Conservation (phyloP, 2,113 vertebrate genomes). For the Thamnophis sirtalis region DNA sequence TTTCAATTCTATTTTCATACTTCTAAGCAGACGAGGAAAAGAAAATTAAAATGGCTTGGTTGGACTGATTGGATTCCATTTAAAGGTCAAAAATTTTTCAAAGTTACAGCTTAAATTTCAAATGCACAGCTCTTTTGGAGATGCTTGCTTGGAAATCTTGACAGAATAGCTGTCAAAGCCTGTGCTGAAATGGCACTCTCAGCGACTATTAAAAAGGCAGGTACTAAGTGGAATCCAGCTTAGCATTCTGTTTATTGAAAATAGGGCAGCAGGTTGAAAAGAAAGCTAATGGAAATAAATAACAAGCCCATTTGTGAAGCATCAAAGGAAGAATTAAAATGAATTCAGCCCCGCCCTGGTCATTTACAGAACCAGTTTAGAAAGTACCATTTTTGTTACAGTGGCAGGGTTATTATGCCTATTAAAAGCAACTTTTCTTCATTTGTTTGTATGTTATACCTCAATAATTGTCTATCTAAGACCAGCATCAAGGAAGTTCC, state of each 20-base stretch:
- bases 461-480: neutral
- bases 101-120: slow-evolving; percentile 1
- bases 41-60: neutral
- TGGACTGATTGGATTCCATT: slow-evolving; percentile 20
- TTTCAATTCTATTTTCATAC: neutral
- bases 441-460: neutral
- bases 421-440: neutral
- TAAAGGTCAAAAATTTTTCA: slow-evolving; percentile 12
- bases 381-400: neutral
- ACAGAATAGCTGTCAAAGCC: neutral
- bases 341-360: too few species aligned
- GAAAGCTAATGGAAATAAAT: neutral
- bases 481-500: neutral
- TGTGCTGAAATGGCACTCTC: neutral
- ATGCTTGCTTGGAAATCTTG: neutral
- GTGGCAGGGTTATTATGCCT: neutral
- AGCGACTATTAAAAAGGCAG: neutral
- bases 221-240: neutral
- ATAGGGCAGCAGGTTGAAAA: neutral
- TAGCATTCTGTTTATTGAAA: neutral
- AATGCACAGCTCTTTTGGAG: neutral
- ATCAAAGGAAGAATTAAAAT: neutral
- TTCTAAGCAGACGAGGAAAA: neutral
- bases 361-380: neutral
- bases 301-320: neutral